A percentile compares a stretch with the other conserved stretches of the same genome.
Conservation (phyloP, 2,113 vertebrate genomes). For the Cercocebus atys region DNA sequence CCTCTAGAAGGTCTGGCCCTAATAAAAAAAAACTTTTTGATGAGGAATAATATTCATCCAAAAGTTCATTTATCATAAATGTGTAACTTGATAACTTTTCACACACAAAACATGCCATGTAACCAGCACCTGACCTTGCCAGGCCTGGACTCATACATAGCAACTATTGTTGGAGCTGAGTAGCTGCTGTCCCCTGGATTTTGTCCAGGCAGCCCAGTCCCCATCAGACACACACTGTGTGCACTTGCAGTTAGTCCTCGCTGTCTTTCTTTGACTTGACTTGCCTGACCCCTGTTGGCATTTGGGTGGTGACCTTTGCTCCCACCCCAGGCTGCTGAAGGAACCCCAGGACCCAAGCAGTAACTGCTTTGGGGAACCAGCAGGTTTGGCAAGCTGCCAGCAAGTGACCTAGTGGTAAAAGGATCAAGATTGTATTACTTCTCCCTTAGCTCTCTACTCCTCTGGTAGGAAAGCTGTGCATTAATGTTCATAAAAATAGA, state of each 20-base stretch:
- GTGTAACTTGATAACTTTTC: not conserved
- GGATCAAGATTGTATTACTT: not conserved
- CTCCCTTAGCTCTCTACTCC: not conserved
- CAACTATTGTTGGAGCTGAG: not conserved
- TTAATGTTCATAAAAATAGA: not conserved
- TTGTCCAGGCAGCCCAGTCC: not conserved
- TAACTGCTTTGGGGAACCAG: not conserved
- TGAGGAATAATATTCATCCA: not conserved
- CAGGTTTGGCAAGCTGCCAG: constrained; percentile 9
- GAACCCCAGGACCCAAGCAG: not conserved
- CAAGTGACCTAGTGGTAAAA: not conserved
- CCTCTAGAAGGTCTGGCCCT: not conserved
- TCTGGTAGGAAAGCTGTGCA: not conserved
- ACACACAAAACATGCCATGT: not conserved
- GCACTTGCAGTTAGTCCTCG: not conserved
- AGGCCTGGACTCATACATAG: not conserved
- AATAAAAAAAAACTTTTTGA: not conserved
- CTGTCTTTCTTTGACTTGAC: not conserved
- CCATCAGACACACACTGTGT: not conserved
- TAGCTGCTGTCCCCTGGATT: not conserved
- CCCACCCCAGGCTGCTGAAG: not conserved
- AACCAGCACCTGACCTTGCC: not conserved
- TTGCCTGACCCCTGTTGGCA: not conserved
- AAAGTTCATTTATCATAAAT: not conserved
- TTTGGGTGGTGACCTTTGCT: not conserved